Percentiles rank a stretch among this genome's conserved stretches.
These are phyloP conservation scores for Chionomys nivalis DNA, from an alignment of 2,113 vertebrate species.

Conservation along the genomic window DNA sequence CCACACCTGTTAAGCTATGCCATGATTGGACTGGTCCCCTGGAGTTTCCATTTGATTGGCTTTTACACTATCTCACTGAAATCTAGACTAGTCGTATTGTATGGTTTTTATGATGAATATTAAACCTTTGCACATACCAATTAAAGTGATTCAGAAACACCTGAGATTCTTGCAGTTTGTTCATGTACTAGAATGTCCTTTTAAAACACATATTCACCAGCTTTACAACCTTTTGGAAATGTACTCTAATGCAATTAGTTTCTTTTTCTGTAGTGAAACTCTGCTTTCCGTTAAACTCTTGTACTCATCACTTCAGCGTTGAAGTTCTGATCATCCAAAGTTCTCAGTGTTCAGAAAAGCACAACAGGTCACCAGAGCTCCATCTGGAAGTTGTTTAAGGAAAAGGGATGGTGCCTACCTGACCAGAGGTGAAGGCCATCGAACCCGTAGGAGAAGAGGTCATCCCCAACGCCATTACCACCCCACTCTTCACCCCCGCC, in stretches of 20 bases:
- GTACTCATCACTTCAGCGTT: background rate
- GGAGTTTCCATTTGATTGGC: background rate
- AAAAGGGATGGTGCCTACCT: conserved; percentile 84
- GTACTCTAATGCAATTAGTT: background rate
- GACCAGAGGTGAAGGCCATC: conserved; percentile 98
- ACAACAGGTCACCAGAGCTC: too few relatives aligned
- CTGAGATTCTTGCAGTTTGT: background rate
- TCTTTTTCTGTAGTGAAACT: background rate
- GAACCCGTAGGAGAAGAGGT: conserved; percentile 96
- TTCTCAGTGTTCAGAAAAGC: background rate
- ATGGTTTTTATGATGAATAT: background rate
- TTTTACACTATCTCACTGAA: background rate
- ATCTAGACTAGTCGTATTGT: background rate
- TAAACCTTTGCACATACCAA: background rate
- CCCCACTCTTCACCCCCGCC: conserved; percentile 97
- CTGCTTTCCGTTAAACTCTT: background rate
- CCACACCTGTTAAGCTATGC: background rate
- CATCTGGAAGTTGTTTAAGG: background rate
- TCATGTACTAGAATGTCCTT: background rate
- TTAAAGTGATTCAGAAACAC: background rate
- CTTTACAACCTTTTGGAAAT: background rate
- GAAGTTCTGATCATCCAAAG: background rate
- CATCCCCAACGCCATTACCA: conserved; percentile 95
- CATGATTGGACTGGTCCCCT: background rate
- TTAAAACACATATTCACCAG: background rate